Conservation (phyloP, 2,888 invertebrate genomes). For the Latheticus oryzae region DNA sequence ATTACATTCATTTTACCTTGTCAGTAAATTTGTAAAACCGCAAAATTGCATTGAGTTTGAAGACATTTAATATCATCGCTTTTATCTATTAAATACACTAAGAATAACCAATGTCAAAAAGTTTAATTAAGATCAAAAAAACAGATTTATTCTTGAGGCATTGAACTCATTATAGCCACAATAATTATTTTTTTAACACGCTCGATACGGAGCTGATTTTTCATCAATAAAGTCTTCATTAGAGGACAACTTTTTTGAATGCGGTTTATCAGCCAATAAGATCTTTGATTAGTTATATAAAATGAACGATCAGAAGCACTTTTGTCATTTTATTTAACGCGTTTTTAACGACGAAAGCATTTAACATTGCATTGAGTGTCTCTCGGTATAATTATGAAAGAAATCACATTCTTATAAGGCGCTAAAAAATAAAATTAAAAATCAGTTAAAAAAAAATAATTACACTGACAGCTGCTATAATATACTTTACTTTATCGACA, state of each 20-base stretch:
- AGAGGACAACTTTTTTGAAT: conserved; percentile 28
- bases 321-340: no score
- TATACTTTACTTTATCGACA: no score
- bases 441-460: no score
- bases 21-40: conserved; percentile 32
- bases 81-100: conserved; percentile 26
- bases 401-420: no score
- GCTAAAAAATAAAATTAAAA: no score
- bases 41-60: conserved; percentile 38
- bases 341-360: no score
- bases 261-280: no score
- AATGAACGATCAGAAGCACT: no score
- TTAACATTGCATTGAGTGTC: no score
- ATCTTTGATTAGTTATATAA: no score
- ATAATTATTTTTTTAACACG: conserved; percentile 4
- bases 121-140: conserved; percentile 31
- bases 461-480: no score
- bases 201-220: conserved; percentile 27
- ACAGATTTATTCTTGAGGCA: conserved; percentile 32
- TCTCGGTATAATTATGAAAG: no score
- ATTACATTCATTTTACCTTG: conserved; percentile 33
- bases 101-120: conserved; percentile 38
- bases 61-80: conserved; percentile 29
- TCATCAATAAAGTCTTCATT: conserved; percentile 26
- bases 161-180: conserved; percentile 37